These are phyloP conservation scores for Watersipora subatra DNA, from an alignment of 1,140 invertebrate genomes.

Conservation along the genomic window DNA sequence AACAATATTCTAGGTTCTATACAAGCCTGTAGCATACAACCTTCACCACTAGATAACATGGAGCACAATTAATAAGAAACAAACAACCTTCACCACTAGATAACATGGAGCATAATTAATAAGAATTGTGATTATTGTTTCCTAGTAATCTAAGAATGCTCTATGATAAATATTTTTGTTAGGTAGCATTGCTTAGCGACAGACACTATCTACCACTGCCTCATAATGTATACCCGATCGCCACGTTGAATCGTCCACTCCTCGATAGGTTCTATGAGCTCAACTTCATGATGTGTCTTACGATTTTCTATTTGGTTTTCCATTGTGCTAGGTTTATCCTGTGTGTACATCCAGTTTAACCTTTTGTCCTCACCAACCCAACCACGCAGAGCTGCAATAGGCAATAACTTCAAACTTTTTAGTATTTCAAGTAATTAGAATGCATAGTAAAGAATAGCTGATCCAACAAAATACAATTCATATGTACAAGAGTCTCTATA, in stretches of 20 bases:
- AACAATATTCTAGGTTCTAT: too few species aligned
- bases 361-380: background rate
- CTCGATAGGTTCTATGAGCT: background rate
- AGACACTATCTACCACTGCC: too few species aligned
- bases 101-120: too few species aligned
- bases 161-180: too few species aligned
- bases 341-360: background rate
- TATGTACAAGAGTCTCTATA: background rate
- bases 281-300: background rate
- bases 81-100: too few species aligned
- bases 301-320: background rate
- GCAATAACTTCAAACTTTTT: background rate
- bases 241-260: background rate
- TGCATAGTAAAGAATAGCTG: background rate
- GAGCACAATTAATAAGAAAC: too few species aligned
- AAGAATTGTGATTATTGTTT: too few species aligned
- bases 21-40: too few species aligned
- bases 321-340: background rate
- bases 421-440: background rate
- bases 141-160: too few species aligned
- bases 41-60: too few species aligned
- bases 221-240: too few species aligned
- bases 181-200: too few species aligned
- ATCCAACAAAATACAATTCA: background rate
- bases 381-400: background rate